These are phyloP conservation scores for Glaucidium brasilianum DNA, from an alignment of 2,113 vertebrate species.

Conservation along the genomic window DNA sequence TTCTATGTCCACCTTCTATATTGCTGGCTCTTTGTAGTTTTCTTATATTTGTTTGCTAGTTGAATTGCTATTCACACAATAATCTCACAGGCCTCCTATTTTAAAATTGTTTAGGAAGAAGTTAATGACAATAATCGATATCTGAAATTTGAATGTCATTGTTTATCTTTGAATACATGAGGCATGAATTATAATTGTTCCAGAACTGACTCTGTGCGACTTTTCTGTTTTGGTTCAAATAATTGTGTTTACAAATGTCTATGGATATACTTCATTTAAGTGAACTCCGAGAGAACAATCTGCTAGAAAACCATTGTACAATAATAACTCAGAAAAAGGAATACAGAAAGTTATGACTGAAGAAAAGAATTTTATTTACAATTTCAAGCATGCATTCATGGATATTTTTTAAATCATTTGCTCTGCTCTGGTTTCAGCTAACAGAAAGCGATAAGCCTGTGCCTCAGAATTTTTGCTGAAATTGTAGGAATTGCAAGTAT, in stretches of 20 bases:
- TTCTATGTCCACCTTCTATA: background rate
- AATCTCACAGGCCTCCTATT: background rate
- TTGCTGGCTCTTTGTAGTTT: background rate
- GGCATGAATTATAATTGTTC: background rate
- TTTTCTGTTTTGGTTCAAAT: slow-evolving; percentile 28
- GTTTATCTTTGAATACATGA: background rate
- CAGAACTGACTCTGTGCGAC: background rate
- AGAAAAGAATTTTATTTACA: background rate
- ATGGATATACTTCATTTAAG: slow-evolving; percentile 13
- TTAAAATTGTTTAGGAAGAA: background rate
- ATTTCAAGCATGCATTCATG: background rate
- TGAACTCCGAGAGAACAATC: background rate
- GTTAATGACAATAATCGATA: background rate
- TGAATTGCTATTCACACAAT: background rate
- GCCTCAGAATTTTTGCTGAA: background rate
- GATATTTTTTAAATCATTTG: background rate
- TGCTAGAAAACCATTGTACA: background rate
- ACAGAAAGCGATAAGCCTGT: background rate
- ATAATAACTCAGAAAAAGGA: background rate
- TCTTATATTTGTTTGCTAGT: background rate
- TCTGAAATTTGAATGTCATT: background rate
- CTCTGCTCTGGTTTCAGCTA: background rate
- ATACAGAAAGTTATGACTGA: background rate
- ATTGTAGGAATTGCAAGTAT: background rate
- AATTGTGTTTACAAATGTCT: background rate